phyloP scores from a whole-genome alignment of 2,113 vertebrate genomes.

The Coptodon bakossiorum region DNA sequence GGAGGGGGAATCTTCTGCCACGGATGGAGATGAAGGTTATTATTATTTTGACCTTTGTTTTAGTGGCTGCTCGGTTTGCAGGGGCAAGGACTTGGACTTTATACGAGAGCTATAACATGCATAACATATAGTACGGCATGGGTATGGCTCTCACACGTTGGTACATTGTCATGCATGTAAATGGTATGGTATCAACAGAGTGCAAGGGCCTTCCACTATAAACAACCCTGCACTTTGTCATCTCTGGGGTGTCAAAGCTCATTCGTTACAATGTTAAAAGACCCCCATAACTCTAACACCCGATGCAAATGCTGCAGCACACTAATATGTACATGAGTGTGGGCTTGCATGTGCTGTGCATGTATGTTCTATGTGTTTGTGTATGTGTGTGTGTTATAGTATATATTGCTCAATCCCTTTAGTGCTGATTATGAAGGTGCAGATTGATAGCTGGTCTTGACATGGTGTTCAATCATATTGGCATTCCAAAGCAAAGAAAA shows the following conservation, averaged over 20 bases:
- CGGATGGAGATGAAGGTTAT: background rate
- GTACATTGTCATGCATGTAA: conserved; percentile 49
- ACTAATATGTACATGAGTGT: background rate
- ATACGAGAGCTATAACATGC: background rate
- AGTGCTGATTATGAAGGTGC: conserved; percentile 58
- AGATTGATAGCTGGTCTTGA: conserved; percentile 64
- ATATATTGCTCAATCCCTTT: conserved; percentile 50
- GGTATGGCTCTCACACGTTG: conserved; percentile 32
- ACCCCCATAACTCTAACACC: conserved; percentile 38
- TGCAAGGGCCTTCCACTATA: conserved; percentile 17
- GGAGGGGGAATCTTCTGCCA: background rate
- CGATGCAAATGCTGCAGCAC: conserved; percentile 8
- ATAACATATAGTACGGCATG: background rate
- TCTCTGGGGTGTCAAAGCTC: conserved; percentile 45
- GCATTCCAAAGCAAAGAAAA: conserved; percentile 55
- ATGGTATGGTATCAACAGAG: conserved; percentile 35
- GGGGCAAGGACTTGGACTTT: conserved; percentile 3
- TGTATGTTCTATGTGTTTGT: background rate
- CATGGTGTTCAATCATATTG: conserved; percentile 58
- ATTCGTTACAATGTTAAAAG: conserved; percentile 48
- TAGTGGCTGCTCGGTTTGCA: conserved; percentile 8
- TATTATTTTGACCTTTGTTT: conserved; percentile 27
- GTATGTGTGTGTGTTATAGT: background rate
- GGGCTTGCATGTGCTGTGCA: background rate
- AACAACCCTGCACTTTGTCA: conserved; percentile 52